Percentiles rank a stretch among this genome's conserved stretches.
These are phyloP conservation scores for Seladonia tumulorum DNA, from an alignment of 2,888 invertebrate species.

Conservation along the genomic window DNA sequence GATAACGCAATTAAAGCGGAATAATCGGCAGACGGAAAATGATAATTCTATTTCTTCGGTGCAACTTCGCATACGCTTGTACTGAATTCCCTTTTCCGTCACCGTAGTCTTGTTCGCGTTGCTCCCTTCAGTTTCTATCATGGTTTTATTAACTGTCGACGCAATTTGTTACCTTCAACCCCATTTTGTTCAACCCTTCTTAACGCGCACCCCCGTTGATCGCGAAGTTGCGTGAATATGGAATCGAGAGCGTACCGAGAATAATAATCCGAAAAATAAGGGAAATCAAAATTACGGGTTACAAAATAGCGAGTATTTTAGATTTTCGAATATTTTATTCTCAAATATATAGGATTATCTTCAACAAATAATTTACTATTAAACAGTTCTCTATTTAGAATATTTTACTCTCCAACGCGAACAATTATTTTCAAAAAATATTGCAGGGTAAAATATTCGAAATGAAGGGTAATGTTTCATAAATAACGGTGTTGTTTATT, in stretches of 20 bases:
- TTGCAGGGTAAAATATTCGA: too few relatives aligned
- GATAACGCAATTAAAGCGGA: constrained; percentile 42
- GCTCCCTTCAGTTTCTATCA: constrained; percentile 40
- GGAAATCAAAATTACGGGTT: background rate
- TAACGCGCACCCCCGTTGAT: constrained; percentile 24
- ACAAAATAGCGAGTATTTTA: background rate
- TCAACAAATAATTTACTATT: too few relatives aligned
- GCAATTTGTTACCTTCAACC: constrained; percentile 48
- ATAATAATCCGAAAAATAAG: constrained; percentile 35
- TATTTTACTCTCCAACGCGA: too few relatives aligned
- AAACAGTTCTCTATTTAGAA: too few relatives aligned
- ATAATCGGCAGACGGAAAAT: constrained; percentile 33
- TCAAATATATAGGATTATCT: too few relatives aligned
- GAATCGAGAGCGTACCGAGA: constrained; percentile 13
- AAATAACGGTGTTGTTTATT: too few relatives aligned
- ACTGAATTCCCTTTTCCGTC: constrained; percentile 15
- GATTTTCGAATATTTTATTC: too few relatives aligned
- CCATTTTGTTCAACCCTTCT: constrained; percentile 42
- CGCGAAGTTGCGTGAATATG: constrained; percentile 27
- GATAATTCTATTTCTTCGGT: constrained; percentile 46
- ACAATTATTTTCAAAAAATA: too few relatives aligned
- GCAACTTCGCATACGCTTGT: constrained; percentile 6
- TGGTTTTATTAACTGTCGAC: constrained; percentile 51
- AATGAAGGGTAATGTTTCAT: too few relatives aligned
- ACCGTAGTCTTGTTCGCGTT: background rate